Percentiles rank a stretch among this genome's conserved stretches.
Conservation (phyloP, 2,113 vertebrate genomes). For the Ciconia stormi region DNA sequence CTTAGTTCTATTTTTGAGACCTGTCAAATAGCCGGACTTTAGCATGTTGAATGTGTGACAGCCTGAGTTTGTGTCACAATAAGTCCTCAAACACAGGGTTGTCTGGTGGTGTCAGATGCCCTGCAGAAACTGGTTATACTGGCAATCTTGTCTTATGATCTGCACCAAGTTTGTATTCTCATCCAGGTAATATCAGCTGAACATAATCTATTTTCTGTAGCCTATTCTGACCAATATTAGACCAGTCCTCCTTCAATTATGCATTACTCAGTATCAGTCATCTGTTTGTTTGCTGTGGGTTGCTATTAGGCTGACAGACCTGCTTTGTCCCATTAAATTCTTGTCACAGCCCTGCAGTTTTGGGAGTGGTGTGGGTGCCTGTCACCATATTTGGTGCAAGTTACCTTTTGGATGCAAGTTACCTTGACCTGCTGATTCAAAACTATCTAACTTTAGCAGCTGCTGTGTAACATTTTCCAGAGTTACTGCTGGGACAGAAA, state of each 20-base stretch:
- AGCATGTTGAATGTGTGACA: background rate
- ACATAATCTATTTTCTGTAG: background rate
- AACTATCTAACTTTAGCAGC: background rate
- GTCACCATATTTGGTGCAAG: background rate
- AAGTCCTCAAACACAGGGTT: background rate
- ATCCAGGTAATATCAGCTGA: background rate
- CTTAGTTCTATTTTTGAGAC: constrained; percentile 15
- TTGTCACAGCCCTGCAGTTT: background rate
- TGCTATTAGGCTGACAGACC: background rate
- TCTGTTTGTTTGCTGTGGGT: background rate
- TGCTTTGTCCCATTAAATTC: background rate
- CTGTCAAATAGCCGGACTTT: background rate
- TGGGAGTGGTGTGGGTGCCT: background rate
- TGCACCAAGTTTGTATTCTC: background rate
- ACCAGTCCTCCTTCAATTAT: background rate
- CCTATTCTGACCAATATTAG: background rate
- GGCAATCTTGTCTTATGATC: background rate
- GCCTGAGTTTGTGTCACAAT: background rate
- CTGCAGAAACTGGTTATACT: background rate
- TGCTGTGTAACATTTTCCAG: background rate
- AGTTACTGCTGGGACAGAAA: background rate
- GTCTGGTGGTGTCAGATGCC: background rate
- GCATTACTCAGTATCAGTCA: background rate
- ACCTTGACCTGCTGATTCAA: constrained; percentile 18
- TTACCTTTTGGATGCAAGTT: background rate